Conservation (phyloP, 1,140 invertebrate species). For the Oryctes rhinoceros region DNA sequence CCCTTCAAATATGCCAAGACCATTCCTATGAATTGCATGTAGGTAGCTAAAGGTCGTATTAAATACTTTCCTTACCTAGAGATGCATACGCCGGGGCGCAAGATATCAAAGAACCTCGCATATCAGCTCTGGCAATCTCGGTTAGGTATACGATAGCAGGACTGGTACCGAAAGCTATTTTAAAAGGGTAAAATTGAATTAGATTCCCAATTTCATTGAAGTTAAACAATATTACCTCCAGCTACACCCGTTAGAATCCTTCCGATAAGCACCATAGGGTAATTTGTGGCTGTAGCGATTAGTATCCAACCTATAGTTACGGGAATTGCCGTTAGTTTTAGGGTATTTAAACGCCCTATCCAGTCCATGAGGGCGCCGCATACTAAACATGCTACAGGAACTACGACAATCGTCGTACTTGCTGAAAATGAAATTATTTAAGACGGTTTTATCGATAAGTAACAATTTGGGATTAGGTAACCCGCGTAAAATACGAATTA, state of each 20-base stretch:
- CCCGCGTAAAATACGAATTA: too few species aligned
- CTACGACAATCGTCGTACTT: constrained; percentile 65
- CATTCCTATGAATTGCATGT: constrained; percentile 53
- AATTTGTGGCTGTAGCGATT: constrained; percentile 64
- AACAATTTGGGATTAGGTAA: not conserved
- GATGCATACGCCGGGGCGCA: constrained; percentile 66
- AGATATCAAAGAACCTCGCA: constrained; percentile 67
- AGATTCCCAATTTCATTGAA: not conserved
- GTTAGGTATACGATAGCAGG: constrained; percentile 72
- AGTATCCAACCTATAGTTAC: constrained; percentile 70
- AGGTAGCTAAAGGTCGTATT: too few species aligned
- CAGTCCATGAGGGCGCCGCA: constrained; percentile 70
- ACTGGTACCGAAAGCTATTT: constrained; percentile 64
- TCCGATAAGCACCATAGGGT: constrained; percentile 67
- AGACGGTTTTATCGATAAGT: not conserved
- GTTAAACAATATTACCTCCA: constrained; percentile 52
- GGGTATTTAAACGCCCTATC: constrained; percentile 69
- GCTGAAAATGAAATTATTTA: constrained; percentile 59
- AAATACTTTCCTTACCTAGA: constrained; percentile 57
- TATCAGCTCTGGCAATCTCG: constrained; percentile 67
- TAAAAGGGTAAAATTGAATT: not conserved
- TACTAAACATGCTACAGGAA: constrained; percentile 65
- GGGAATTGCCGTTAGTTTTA: constrained; percentile 69
- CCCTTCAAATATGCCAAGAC: constrained; percentile 68
- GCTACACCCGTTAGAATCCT: constrained; percentile 70